A percentile compares a stretch with the other conserved stretches of the same genome.
phyloP scores from a whole-genome alignment of 2,797 vertebrate species.

The Petrocephalus schoutedeni region DNA sequence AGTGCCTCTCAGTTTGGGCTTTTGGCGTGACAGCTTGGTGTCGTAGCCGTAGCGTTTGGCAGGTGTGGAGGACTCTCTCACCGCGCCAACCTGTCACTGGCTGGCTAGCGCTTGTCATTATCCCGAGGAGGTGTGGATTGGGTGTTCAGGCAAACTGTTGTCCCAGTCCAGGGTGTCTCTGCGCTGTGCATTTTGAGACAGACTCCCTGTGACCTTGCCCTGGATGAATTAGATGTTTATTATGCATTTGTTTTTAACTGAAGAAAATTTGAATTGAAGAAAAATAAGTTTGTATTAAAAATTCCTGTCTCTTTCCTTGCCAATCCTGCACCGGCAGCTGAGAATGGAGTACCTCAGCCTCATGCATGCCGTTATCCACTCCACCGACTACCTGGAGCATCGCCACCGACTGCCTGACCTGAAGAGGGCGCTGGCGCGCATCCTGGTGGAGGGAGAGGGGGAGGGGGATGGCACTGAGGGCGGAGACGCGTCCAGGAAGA shows the following conservation, averaged over 20 bases:
- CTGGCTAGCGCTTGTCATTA: not conserved
- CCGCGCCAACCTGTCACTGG: not conserved
- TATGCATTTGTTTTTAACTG: not conserved
- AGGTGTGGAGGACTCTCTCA: not conserved
- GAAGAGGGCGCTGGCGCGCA: slow-evolving; percentile 80
- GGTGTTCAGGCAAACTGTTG: not conserved
- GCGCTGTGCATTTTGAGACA: not conserved
- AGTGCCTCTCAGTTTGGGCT: not conserved
- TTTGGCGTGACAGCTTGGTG: not conserved
- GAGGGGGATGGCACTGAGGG: slow-evolving; percentile 56
- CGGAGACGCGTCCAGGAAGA: slow-evolving; percentile 76
- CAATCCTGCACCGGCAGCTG: slow-evolving; percentile 59
- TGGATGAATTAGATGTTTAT: not conserved
- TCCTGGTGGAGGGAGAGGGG: slow-evolving; percentile 77
- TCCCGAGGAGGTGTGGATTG: not conserved
- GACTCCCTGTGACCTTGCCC: not conserved
- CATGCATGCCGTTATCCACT: slow-evolving; percentile 89
- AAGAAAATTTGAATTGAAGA: not conserved
- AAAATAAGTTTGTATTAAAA: not conserved
- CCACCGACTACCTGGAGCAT: slow-evolving; percentile 88
- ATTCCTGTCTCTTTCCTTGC: slow-evolving; percentile 32
- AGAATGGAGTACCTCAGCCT: slow-evolving; percentile 96
- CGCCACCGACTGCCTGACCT: slow-evolving; percentile 83
- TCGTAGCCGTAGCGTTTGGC: not conserved
- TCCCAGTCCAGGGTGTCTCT: not conserved